Evolutionary conservation across 2,888 invertebrate genomes (phyloP), one percentile per base, ranked within the genome.

Genomic region (Cantharis flavilabris): DNA sequence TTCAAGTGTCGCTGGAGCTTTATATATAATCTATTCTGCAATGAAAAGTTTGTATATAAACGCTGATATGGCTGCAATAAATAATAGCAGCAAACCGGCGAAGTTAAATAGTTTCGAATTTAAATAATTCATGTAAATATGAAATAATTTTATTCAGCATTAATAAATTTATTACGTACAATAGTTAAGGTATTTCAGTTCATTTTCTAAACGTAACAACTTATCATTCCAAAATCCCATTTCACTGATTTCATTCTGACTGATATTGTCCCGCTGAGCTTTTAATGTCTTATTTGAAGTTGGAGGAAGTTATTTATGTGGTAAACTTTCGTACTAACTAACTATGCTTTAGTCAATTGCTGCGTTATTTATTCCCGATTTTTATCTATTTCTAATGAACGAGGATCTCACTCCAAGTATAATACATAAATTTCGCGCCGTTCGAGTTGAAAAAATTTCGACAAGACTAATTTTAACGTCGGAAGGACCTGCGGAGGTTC

Each of bases 241-340:
- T 20, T 74, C 79, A 72, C 74, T 76, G 79, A 79, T 79, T 76
- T 72, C 79, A 79, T 81, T 80, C 79, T 81, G 80, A 81, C 81
- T 81, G 80, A 80, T 81, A 81, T 81, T 81, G 80, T 80, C 80
- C 81, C 81, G 76, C 71, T 76, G 81, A 81, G 81, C 80, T 81
- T 77, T 81, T 82, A 82, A 82, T 82, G 81, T 81, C 80, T 80
- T 80, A 78, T 79, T 78, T 81, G 76, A 80, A 81, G 78, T 80
- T 81, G 73, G 73, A 76, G 76, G 73, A 79, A 79, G 80, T 80
- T 80, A 80, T 80, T 81, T 80, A 80, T 81, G 81, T 80, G 78
- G 73, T 77, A 76, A 80, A 78, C 78, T 80, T 80, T 79, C 76
- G 76, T 71, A 71, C 63, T 26, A 30, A 69, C 30, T 33, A 26